Percentiles rank a stretch among this genome's conserved stretches.
phyloP scores from a whole-genome alignment of 2,797 vertebrate genomes.

The Clarias pachynema region DNA sequence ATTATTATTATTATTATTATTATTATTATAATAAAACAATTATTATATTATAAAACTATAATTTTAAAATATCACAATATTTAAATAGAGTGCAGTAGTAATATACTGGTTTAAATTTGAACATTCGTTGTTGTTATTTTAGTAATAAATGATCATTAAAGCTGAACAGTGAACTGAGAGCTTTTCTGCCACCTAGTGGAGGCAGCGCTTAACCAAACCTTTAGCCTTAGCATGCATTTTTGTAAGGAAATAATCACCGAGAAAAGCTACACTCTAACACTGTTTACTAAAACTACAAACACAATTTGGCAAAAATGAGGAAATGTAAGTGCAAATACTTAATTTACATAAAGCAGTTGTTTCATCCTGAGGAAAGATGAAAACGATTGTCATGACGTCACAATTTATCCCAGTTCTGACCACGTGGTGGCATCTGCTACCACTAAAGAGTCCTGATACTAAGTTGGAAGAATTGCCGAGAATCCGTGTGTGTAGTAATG shows the following conservation, averaged over 20 bases:
- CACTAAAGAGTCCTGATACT: neutral
- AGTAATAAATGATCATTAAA: neutral
- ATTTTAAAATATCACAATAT: no score
- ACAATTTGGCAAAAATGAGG: no score
- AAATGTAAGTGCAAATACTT: no score
- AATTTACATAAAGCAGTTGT: no score
- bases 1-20: no score
- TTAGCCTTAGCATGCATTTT: neutral
- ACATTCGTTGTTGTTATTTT: neutral
- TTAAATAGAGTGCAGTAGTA: neutral
- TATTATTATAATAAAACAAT: no score
- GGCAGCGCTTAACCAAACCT: neutral
- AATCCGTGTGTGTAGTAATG: neutral
- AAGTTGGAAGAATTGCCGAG: neutral
- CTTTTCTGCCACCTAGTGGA: slow-evolving; percentile 53
- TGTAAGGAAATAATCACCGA: neutral
- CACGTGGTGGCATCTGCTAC: slow-evolving; percentile 60
- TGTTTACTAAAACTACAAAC: neutral
- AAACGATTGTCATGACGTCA: no score
- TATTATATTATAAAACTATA: no score
- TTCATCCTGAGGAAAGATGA: no score
- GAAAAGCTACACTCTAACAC: no score
- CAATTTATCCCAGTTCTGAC: slow-evolving; percentile 29
- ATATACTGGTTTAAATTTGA: neutral
- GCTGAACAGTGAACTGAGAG: neutral